These are phyloP conservation scores for Clarias pachynema DNA, from an alignment of 2,797 vertebrate species.

Conservation along the genomic window DNA sequence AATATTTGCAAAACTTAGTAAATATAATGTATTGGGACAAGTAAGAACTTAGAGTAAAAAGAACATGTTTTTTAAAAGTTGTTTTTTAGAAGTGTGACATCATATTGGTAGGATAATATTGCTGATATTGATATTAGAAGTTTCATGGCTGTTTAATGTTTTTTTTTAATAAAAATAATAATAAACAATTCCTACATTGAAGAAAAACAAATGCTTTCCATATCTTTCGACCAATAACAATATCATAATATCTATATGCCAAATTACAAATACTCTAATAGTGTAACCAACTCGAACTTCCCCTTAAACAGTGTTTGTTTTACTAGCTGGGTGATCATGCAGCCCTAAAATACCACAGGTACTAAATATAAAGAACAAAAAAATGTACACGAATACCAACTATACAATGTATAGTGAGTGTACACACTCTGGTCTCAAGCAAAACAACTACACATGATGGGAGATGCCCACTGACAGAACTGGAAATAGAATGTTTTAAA, in stretches of 20 bases:
- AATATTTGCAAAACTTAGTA: conserved; percentile 44
- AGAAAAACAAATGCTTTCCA: not conserved
- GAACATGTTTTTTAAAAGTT: not conserved
- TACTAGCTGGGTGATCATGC: conserved; percentile 1
- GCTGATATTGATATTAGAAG: not conserved
- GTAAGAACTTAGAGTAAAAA: not conserved
- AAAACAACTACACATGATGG: not conserved
- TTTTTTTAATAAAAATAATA: not conserved
- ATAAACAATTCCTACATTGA: not conserved
- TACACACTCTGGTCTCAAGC: not conserved
- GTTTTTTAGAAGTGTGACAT: not conserved
- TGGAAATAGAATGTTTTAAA: not conserved
- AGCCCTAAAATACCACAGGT: not conserved
- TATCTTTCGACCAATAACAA: not conserved
- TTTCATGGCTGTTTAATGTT: not conserved
- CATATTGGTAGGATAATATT: conserved; percentile 38
- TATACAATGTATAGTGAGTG: not conserved
- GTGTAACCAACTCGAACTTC: no score
- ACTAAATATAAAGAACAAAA: not conserved
- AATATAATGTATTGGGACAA: conserved; percentile 18
- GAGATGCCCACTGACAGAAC: not conserved
- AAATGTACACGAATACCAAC: not conserved
- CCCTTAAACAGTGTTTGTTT: not conserved
- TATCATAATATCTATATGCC: not conserved
- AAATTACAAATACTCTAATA: not conserved